Percentiles rank a stretch among this genome's conserved stretches.
Conservation (phyloP, 2,113 vertebrate species). For the Peromyscus polionotus region DNA sequence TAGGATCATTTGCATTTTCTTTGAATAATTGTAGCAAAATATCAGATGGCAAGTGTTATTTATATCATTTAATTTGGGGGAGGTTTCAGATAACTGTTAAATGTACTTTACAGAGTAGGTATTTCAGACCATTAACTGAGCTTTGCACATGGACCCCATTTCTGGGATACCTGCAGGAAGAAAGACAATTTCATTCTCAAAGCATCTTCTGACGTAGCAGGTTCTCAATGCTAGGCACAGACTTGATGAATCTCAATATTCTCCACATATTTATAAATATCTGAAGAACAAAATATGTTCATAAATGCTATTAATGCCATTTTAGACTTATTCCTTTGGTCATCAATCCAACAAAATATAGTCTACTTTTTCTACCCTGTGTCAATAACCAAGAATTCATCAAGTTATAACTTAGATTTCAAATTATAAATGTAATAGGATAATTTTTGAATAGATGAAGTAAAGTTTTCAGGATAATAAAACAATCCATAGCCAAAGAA, state of each 20-base stretch:
- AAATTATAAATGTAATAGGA: neutral
- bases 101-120: neutral
- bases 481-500: neutral
- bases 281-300: neutral
- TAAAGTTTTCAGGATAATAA: neutral
- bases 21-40: conserved; percentile 57
- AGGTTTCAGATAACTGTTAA: conserved; percentile 6
- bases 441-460: neutral
- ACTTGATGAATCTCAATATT: neutral
- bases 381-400: neutral
- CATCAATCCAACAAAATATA: neutral
- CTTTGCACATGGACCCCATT: neutral
- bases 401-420: neutral
- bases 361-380: neutral
- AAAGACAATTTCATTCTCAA: neutral
- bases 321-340: neutral
- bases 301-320: neutral
- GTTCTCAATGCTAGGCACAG: neutral
- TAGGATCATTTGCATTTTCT: conserved; percentile 1
- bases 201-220: conserved; percentile 31
- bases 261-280: neutral
- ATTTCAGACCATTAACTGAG: conserved; percentile 19
- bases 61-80: conserved; percentile 57
- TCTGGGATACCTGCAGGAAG: neutral
- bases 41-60: conserved; percentile 40